Evolutionary conservation across 2,113 vertebrate species (phyloP).

Genomic region (Ardeotis arabs): DNA sequence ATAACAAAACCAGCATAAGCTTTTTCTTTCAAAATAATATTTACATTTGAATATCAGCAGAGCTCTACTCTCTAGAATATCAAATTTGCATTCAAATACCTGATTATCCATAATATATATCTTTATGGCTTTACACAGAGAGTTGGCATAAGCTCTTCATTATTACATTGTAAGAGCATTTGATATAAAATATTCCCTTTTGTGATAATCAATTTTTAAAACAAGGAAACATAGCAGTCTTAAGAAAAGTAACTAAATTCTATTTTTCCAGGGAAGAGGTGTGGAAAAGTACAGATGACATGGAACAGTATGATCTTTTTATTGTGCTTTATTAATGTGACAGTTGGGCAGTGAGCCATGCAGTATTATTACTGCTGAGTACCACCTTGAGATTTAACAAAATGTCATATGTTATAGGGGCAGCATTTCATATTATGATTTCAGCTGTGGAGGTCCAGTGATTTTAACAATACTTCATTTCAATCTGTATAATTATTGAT

Average conservation of each 20-base stretch:
- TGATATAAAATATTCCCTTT: not conserved
- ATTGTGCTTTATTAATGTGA: not conserved
- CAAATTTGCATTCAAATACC: constrained; percentile 2
- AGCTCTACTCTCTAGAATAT: not conserved
- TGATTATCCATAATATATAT: not conserved
- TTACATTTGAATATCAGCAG: not conserved
- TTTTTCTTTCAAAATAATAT: constrained; percentile 11
- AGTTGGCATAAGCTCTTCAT: not conserved
- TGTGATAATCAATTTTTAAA: not conserved
- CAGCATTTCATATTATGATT: not conserved
- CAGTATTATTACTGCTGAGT: not conserved
- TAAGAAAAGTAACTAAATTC: not conserved
- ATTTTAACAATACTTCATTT: not conserved
- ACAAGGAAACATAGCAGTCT: not conserved
- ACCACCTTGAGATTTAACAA: constrained; percentile 8
- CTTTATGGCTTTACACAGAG: not conserved
- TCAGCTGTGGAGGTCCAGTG: not conserved
- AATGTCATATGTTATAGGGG: not conserved
- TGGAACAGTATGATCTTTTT: not conserved
- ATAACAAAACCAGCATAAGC: not conserved
- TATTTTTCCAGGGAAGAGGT: not conserved
- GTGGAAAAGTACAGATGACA: not conserved
- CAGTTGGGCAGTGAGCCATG: not conserved
- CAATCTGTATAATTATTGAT: not conserved
- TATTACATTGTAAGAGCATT: not conserved